These are phyloP conservation scores for Mythimna albipuncta DNA, from an alignment of 2,888 invertebrate genomes.

Conservation along the genomic window DNA sequence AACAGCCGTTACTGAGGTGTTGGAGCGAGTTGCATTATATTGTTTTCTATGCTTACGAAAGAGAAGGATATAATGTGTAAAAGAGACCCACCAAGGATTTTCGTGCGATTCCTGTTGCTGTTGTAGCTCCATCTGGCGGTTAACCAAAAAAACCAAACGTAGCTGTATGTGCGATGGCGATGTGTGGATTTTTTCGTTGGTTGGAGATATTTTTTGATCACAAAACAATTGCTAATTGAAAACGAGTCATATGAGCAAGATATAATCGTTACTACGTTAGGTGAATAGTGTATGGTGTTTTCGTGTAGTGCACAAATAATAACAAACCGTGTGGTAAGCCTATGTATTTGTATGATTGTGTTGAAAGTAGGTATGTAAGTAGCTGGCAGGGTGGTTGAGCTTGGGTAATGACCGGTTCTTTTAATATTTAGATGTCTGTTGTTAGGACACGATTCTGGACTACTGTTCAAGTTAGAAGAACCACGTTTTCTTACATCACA, in stretches of 20 bases:
- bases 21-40: constrained; percentile 39
- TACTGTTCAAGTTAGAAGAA: constrained; percentile 59
- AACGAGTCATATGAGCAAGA: constrained; percentile 58
- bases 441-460: constrained; percentile 62
- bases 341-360: constrained; percentile 83
- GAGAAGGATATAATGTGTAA: constrained; percentile 41
- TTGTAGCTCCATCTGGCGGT: constrained; percentile 66
- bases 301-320: constrained; percentile 53
- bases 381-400: constrained; percentile 77
- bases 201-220: constrained; percentile 74
- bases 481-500: constrained; percentile 69
- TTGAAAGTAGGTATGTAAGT: constrained; percentile 83
- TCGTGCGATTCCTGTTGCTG: constrained; percentile 19
- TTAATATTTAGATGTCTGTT: constrained; percentile 75
- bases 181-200: constrained; percentile 82
- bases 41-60: constrained; percentile 8
- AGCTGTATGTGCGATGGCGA: constrained; percentile 78
- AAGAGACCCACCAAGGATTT: constrained; percentile 35
- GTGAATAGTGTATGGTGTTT: constrained; percentile 52
- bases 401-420: constrained; percentile 85
- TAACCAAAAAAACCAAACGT: constrained; percentile 58
- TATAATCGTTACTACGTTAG: constrained; percentile 34
- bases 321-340: constrained; percentile 81
- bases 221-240: constrained; percentile 63
- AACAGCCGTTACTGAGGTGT: constrained; percentile 21